Conservation (phyloP, 1,140 invertebrate genomes). For the Oreohelix idahoensis region DNA sequence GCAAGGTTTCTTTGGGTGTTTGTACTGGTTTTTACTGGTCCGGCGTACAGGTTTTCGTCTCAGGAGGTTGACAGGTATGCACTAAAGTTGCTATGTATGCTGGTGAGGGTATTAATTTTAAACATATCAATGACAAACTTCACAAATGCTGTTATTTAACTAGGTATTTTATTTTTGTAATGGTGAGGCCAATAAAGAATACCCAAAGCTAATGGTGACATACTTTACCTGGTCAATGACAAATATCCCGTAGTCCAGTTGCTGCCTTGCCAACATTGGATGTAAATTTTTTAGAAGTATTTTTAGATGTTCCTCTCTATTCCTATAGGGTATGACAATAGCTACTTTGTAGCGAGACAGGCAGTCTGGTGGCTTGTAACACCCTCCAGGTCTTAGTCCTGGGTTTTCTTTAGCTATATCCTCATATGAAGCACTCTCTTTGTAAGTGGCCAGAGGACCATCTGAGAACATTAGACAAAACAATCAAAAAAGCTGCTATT, state of each 20-base stretch:
- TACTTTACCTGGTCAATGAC: slow-evolving; percentile 61
- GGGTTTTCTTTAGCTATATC: slow-evolving; percentile 47
- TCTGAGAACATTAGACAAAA: slow-evolving; percentile 28
- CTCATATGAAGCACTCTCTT: slow-evolving; percentile 27
- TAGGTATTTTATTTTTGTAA: no score
- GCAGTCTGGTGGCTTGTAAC: slow-evolving; percentile 54
- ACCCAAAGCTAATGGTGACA: no score
- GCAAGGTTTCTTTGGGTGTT: no score
- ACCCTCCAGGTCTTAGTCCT: slow-evolving; percentile 55
- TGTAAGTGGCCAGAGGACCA: slow-evolving; percentile 43
- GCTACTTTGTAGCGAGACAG: slow-evolving; percentile 54
- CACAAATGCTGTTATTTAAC: no score
- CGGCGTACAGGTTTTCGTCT: no score
- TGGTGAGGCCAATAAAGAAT: no score
- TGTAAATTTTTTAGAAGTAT: slow-evolving; percentile 62
- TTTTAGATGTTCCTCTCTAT: slow-evolving; percentile 56
- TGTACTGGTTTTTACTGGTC: no score
- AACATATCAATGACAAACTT: no score
- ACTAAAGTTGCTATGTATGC: no score
- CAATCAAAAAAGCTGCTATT: no score
- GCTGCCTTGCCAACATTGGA: slow-evolving; percentile 58
- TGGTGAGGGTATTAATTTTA: no score
- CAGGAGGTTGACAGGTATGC: no score
- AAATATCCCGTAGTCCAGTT: slow-evolving; percentile 61
- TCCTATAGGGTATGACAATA: slow-evolving; percentile 59